These are phyloP conservation scores for Coleophora deauratella DNA, from an alignment of 2,888 invertebrate species.

Conservation along the genomic window DNA sequence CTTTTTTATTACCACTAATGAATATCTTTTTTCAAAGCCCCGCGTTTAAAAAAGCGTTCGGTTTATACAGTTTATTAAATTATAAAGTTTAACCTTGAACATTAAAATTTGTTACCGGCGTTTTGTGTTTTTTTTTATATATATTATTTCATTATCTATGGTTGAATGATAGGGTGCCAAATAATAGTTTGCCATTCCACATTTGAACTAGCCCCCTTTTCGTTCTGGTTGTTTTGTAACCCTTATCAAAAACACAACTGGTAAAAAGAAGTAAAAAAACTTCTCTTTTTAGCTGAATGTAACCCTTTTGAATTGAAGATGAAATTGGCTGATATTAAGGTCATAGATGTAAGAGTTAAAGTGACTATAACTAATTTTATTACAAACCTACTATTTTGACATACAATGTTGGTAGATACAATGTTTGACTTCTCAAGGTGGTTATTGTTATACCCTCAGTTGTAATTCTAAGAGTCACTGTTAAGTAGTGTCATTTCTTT, in stretches of 20 bases:
- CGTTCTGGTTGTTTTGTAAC: constrained; percentile 26
- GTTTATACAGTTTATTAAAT: constrained; percentile 53
- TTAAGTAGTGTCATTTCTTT: too few relatives aligned
- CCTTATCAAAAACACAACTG: constrained; percentile 39
- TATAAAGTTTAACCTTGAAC: constrained; percentile 54
- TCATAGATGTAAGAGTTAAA: not conserved
- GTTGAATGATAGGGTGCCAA: constrained; percentile 42
- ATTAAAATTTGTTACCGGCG: constrained; percentile 66
- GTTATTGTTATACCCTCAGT: too few relatives aligned
- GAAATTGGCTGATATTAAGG: not conserved
- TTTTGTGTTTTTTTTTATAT: constrained; percentile 34
- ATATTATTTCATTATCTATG: constrained; percentile 32
- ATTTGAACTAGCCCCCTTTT: constrained; percentile 53
- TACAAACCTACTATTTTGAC: too few relatives aligned
- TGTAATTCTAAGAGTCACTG: too few relatives aligned
- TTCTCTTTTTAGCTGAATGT: not conserved
- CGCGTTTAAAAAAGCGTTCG: constrained; percentile 28
- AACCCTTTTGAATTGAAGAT: not conserved
- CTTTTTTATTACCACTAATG: constrained; percentile 67
- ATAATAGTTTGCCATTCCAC: constrained; percentile 50
- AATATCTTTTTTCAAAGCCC: constrained; percentile 44
- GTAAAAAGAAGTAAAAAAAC: constrained; percentile 13
- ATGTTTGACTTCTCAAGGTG: too few relatives aligned
- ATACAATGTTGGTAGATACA: too few relatives aligned
- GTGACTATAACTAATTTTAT: too few relatives aligned